Conservation (phyloP, 2,797 vertebrate genomes). For the Telmatherina bonti region DNA sequence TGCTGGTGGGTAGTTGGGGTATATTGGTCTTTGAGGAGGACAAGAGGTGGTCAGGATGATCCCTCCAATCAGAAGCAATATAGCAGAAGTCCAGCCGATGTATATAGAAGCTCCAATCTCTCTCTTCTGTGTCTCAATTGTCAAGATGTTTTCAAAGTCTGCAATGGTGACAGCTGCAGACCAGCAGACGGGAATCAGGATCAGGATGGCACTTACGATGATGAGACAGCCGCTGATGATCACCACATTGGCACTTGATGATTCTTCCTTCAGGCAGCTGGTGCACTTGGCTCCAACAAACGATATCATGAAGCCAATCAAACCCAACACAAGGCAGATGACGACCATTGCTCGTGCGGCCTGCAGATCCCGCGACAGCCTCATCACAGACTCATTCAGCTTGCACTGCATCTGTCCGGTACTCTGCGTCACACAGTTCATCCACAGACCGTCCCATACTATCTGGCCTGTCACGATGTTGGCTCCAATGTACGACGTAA, state of each 20-base stretch:
- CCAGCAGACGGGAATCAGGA: slow-evolving; percentile 78
- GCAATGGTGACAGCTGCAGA: slow-evolving; percentile 74
- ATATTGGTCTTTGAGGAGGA: slow-evolving; percentile 61
- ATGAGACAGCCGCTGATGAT: slow-evolving; percentile 78
- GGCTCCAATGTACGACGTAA: slow-evolving; percentile 81
- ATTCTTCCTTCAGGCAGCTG: slow-evolving; percentile 74
- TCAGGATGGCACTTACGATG: slow-evolving; percentile 63
- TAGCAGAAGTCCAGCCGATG: slow-evolving; percentile 74
- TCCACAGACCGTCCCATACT: slow-evolving; percentile 87
- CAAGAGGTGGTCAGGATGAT: slow-evolving; percentile 78
- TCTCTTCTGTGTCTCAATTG: slow-evolving; percentile 62
- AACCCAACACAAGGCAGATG: slow-evolving; percentile 77
- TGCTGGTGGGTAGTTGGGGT: slow-evolving; percentile 50
- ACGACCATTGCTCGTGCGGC: slow-evolving; percentile 78
- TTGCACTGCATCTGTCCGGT: slow-evolving; percentile 88
- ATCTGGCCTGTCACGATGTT: slow-evolving; percentile 85
- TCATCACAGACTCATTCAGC: slow-evolving; percentile 76
- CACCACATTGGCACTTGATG: slow-evolving; percentile 73
- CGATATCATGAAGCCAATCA: slow-evolving; percentile 77
- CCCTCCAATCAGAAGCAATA: slow-evolving; percentile 73
- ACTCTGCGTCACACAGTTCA: slow-evolving; percentile 86
- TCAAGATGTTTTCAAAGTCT: slow-evolving; percentile 66
- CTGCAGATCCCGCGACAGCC: slow-evolving; percentile 76
- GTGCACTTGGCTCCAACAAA: slow-evolving; percentile 83
- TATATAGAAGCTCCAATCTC: slow-evolving; percentile 78